These are phyloP conservation scores for Erinaceus europaeus DNA, from an alignment of 2,113 vertebrate species.

Conservation along the genomic window DNA sequence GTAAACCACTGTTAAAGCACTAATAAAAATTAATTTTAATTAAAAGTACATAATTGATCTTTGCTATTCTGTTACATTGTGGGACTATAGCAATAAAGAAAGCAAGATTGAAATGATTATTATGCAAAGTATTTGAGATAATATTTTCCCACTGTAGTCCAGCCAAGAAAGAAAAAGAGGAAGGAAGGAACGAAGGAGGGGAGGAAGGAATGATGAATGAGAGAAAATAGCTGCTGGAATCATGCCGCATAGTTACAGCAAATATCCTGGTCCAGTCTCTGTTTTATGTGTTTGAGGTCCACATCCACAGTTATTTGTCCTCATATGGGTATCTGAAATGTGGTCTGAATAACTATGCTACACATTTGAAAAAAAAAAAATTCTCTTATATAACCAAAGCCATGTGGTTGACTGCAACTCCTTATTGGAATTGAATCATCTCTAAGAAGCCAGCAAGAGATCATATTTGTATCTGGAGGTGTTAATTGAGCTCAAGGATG, in stretches of 20 bases:
- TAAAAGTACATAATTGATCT: neutral
- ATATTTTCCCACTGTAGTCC: too few relatives aligned
- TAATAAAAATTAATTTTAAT: too few relatives aligned
- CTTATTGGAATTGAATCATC: constrained; percentile 1
- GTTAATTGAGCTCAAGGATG: too few relatives aligned
- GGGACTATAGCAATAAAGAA: neutral
- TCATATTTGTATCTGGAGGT: neutral
- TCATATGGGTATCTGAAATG: constrained; percentile 28
- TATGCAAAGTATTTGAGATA: constrained; percentile 18
- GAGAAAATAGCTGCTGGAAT: neutral
- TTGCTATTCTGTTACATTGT: neutral
- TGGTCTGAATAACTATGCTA: neutral
- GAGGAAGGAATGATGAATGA: too few relatives aligned
- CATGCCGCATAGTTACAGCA: neutral
- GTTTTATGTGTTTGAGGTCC: neutral
- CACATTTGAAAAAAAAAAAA: constrained; percentile 15
- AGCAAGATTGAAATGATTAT: constrained; percentile 10
- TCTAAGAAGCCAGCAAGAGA: neutral
- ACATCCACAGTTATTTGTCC: constrained; percentile 10
- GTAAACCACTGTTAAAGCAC: too few relatives aligned
- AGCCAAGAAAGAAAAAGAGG: too few relatives aligned
- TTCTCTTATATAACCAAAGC: neutral
- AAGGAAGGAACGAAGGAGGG: too few relatives aligned
- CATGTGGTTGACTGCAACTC: neutral
- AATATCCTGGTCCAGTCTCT: constrained; percentile 10